Evolutionary conservation across 2,113 vertebrate species (phyloP).

Genomic region (Hymenochirus boettgeri): DNA sequence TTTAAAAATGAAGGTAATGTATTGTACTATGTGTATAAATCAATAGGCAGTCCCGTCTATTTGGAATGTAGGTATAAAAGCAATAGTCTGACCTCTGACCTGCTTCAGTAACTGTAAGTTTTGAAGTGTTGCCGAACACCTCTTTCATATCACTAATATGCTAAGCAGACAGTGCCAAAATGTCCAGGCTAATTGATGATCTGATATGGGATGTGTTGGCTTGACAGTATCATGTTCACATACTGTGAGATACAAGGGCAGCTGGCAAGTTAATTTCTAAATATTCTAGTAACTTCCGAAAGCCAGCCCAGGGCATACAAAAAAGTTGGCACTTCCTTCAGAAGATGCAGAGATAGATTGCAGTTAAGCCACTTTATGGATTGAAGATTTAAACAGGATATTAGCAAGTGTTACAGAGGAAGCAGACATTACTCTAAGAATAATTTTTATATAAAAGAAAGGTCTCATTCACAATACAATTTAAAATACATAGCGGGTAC

Average conservation of each 20-base stretch:
- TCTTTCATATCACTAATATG: conserved; percentile 35
- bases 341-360: conserved; percentile 49
- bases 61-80: background rate
- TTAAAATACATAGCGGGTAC: no score
- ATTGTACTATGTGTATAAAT: no score
- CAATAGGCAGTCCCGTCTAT: background rate
- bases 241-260: conserved; percentile 51
- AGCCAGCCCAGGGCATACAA: conserved; percentile 43
- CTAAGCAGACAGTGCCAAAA: conserved; percentile 56
- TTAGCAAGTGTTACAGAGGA: conserved; percentile 51
- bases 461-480: no score
- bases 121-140: conserved; percentile 41
- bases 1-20: no score
- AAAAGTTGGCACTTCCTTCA: conserved; percentile 51
- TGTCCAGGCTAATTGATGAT: conserved; percentile 58
- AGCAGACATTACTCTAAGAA: conserved; percentile 50
- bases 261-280: conserved; percentile 50
- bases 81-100: conserved; percentile 36
- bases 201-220: conserved; percentile 50
- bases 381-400: conserved; percentile 52
- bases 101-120: conserved; percentile 18
- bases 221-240: conserved; percentile 48
- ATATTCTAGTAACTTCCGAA: conserved; percentile 59
- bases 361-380: conserved; percentile 44
- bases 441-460: no score